A percentile compares a stretch with the other conserved stretches of the same genome.
Conservation (phyloP, 2,113 vertebrate genomes). For the Sula dactylatra region DNA sequence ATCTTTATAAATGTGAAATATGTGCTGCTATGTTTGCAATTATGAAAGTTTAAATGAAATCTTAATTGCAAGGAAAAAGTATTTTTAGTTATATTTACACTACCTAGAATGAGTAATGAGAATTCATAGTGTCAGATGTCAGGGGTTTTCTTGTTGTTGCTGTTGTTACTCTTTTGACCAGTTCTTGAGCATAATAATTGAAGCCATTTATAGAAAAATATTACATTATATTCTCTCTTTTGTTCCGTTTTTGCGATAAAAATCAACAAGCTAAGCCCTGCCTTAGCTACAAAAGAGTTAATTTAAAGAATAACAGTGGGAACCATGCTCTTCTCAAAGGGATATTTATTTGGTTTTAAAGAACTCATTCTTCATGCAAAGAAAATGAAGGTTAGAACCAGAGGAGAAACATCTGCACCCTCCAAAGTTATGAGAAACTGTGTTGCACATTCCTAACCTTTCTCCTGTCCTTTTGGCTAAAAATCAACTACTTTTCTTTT, state of each 20-base stretch:
- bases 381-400: conserved; percentile 74
- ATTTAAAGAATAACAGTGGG: conserved; percentile 38
- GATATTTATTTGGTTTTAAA: conserved; percentile 73
- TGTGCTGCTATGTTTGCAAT: conserved; percentile 11
- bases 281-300: conserved; percentile 37
- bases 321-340: conserved; percentile 43
- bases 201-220: background rate
- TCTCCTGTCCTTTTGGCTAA: conserved; percentile 65
- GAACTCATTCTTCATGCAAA: conserved; percentile 67
- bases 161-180: background rate
- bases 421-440: conserved; percentile 71
- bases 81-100: conserved; percentile 31
- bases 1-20: background rate
- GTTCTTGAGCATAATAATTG: background rate
- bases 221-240: background rate
- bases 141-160: background rate
- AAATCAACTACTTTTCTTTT: conserved; percentile 62
- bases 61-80: conserved; percentile 1
- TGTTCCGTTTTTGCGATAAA: background rate
- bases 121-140: background rate
- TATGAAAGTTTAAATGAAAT: conserved; percentile 4
- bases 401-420: conserved; percentile 76
- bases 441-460: conserved; percentile 71
- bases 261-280: background rate
- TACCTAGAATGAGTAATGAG: background rate